Percentiles rank a stretch among this genome's conserved stretches.
Evolutionary conservation across 2,797 vertebrate genomes (phyloP).

Genomic region (Peromyscus nudipes): DNA sequence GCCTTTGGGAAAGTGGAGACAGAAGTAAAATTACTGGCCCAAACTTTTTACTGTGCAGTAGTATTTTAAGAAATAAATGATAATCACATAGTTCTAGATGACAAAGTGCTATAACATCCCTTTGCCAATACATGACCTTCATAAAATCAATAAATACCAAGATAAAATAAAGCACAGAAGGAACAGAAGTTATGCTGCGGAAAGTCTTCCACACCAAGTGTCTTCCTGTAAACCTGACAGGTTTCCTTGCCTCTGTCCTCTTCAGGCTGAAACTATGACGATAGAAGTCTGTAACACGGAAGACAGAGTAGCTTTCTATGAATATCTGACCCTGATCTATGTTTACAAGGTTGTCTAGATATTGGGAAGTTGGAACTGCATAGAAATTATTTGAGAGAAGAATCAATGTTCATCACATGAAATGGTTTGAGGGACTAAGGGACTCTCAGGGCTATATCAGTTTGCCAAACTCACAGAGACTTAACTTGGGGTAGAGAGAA

Average conservation of each 20-base stretch:
- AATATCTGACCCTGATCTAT: neutral
- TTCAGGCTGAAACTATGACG: neutral
- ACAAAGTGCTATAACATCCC: neutral
- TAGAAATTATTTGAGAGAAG: neutral
- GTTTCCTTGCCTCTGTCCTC: neutral
- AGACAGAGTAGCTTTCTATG: neutral
- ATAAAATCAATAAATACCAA: conserved; percentile 34
- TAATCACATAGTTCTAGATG: neutral
- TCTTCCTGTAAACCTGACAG: neutral
- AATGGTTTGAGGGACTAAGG: neutral
- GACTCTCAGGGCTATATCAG: accelerated
- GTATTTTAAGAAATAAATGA: conserved; percentile 20
- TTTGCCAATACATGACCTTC: conserved; percentile 4
- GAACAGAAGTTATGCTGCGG: neutral
- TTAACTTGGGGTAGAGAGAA: neutral
- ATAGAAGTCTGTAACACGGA: neutral
- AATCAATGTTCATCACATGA: neutral
- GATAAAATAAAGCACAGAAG: conserved; percentile 31
- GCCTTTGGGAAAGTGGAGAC: neutral
- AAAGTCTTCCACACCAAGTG: neutral
- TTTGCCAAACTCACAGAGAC: neutral
- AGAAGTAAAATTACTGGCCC: conserved; percentile 2
- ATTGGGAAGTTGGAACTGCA: neutral
- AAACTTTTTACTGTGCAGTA: neutral
- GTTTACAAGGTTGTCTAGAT: neutral